Conservation (phyloP, 2,797 vertebrate species). For the Phrynocephalus forsythii region DNA sequence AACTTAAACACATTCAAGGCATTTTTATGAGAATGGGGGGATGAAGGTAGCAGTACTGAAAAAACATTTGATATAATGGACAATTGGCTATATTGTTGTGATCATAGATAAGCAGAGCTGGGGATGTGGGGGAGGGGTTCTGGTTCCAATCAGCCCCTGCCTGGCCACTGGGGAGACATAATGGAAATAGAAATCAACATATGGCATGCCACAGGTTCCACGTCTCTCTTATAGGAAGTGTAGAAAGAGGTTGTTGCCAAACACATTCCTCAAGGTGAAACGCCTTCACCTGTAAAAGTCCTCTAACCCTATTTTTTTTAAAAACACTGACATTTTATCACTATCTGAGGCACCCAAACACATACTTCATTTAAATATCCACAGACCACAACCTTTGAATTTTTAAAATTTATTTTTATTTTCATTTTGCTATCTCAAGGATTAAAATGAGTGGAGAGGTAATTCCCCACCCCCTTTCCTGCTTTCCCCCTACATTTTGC, state of each 20-base stretch:
- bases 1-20: neutral
- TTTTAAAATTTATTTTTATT: neutral
- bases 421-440: neutral
- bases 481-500: conserved; percentile 23
- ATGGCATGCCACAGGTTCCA: neutral
- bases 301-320: neutral
- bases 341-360: neutral
- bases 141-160: neutral
- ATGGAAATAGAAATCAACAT: neutral
- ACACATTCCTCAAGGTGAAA: neutral
- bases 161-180: neutral
- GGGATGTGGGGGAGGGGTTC: neutral
- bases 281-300: neutral
- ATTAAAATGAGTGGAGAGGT: conserved; percentile 33
- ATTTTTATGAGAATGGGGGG: neutral
- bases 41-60: neutral
- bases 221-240: neutral
- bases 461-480: conserved; percentile 28
- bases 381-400: neutral
- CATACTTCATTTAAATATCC: neutral
- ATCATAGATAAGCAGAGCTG: neutral
- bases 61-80: neutral
- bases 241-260: neutral
- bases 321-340: conserved; percentile 3
- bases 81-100: neutral